Percentiles rank a stretch among this genome's conserved stretches.
Conservation (phyloP, 2,797 vertebrate species). For the Pipistrellus nathusii region DNA sequence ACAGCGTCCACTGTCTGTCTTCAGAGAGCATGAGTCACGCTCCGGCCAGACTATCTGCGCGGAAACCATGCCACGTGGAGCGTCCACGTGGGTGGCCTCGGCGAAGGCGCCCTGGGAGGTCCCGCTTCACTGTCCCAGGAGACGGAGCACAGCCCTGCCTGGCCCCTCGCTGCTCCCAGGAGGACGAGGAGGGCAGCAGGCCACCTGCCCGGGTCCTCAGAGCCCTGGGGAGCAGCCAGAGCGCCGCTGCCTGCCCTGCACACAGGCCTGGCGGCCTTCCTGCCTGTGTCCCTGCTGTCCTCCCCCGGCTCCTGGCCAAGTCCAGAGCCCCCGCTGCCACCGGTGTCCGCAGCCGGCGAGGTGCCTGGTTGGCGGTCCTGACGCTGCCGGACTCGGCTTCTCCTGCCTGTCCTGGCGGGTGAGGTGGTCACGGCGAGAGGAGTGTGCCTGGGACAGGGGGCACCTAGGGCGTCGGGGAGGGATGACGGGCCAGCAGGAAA, state of each 20-base stretch:
- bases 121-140: neutral
- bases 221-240: neutral
- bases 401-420: neutral
- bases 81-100: neutral
- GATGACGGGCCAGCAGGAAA: neutral
- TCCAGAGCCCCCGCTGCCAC: neutral
- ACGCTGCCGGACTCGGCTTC: neutral
- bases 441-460: neutral
- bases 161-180: neutral
- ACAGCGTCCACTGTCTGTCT: neutral
- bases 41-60: neutral
- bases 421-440: neutral
- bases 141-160: neutral
- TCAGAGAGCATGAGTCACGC: neutral
- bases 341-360: neutral
- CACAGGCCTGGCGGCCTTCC: neutral
- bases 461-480: neutral
- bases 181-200: neutral
- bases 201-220: neutral
- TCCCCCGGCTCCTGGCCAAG: neutral
- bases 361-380: neutral
- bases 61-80: neutral
- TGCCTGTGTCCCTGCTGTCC: neutral
- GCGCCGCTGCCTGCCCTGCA: neutral
- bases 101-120: neutral